phyloP scores from a whole-genome alignment of 1,140 invertebrate genomes.

The Wasmannia auropunctata region DNA sequence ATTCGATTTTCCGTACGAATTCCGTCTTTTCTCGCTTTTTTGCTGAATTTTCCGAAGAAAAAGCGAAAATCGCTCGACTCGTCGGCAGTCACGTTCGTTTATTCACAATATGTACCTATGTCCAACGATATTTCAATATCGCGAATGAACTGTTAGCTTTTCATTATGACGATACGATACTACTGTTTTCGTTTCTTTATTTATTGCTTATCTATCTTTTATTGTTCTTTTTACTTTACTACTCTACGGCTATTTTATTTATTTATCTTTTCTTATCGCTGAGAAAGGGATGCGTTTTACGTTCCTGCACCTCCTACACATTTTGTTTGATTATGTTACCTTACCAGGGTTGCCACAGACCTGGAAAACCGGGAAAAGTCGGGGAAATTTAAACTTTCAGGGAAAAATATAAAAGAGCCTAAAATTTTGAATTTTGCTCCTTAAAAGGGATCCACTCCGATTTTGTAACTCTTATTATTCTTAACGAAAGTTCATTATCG shows the following conservation, averaged over 20 bases:
- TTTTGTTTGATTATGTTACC: neutral
- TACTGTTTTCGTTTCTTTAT: constrained; percentile 20
- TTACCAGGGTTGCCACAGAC: too few species aligned
- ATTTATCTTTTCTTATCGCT: neutral
- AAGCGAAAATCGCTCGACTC: neutral
- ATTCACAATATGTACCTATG: neutral
- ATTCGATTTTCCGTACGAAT: constrained; percentile 10
- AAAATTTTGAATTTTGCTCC: too few species aligned
- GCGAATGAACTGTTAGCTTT: constrained; percentile 17
- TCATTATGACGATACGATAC: neutral
- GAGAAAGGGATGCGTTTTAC: neutral
- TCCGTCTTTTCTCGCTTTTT: neutral
- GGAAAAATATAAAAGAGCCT: too few species aligned
- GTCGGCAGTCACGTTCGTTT: constrained; percentile 16
- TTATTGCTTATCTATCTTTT: neutral
- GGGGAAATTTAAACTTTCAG: too few species aligned
- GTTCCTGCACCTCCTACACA: too few species aligned
- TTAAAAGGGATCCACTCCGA: too few species aligned
- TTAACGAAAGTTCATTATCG: too few species aligned
- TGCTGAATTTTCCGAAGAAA: neutral
- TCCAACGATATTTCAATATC: constrained; percentile 1
- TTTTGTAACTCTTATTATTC: too few species aligned
- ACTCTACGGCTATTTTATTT: neutral
- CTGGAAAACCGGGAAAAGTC: too few species aligned
- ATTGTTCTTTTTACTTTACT: neutral